phyloP scores from a whole-genome alignment of 2,113 vertebrate genomes.

The Oophaga pumilio region DNA sequence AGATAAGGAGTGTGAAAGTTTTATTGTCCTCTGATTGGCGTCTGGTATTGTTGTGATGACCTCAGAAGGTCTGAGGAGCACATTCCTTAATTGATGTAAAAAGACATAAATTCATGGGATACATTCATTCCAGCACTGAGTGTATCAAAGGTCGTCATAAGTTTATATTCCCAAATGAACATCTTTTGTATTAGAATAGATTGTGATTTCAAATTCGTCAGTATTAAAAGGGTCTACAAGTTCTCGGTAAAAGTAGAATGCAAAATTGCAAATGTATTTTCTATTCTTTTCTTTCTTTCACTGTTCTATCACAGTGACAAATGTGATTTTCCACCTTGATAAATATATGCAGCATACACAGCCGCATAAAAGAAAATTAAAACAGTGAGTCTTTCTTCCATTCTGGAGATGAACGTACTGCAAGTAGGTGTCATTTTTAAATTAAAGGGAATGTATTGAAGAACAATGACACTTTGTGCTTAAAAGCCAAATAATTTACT shows the following conservation, averaged over 20 bases:
- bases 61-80: too few species aligned
- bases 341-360: constrained; percentile 22
- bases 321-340: constrained; percentile 23
- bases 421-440: constrained; percentile 47
- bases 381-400: constrained; percentile 27
- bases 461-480: constrained; percentile 49
- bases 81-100: too few species aligned
- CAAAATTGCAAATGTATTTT: constrained; percentile 4
- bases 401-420: constrained; percentile 22
- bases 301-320: constrained; percentile 11
- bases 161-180: too few species aligned
- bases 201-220: not conserved
- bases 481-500: constrained; percentile 50
- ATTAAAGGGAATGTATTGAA: constrained; percentile 35
- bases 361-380: constrained; percentile 33
- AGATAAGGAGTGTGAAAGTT: too few species aligned
- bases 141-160: too few species aligned
- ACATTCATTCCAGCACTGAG: too few species aligned
- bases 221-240: not conserved
- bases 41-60: too few species aligned
- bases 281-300: not conserved
- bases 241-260: not conserved
- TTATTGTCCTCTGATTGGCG: too few species aligned
- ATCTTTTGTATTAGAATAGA: not conserved
- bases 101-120: too few species aligned